Base-by-base conservation (phyloP, 2,113 vertebrate species). In the Leucosticte australis region DNA sequence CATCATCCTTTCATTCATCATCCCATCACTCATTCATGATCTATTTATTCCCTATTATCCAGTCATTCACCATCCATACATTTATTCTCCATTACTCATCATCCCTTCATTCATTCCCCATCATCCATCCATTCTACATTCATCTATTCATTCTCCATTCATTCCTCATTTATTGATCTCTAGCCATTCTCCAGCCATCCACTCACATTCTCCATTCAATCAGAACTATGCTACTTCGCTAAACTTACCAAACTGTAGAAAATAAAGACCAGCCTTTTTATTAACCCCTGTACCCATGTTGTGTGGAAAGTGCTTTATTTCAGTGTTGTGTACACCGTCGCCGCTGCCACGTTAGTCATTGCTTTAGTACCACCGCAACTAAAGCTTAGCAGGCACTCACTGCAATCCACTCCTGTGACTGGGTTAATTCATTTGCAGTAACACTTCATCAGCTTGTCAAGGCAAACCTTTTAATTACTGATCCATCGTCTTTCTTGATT, bases 381-480 rank as follows among this genome's bases (percentile, higher is more conserved):
- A 1, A 27, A 50, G 55, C 19, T 62, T 4, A 26, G 27, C 24
- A 41, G 28, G 12, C 42, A 35, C 42, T 14, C 62, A 76, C 62
- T 50, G 62, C 83, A 76, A 31, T 31, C 44, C 73, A 68, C 9
- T 59, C 46, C 10, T 23, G 44, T 22, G 37, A 50, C 21, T 31
- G 20, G 35, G 53, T 86, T 86, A 86, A 33, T 52, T 52, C 1
- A 0, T 50, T 37, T 11, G 21, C 27, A 73, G 35, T 59, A 86
- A 70, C 52, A 27, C 46, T 26, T 83, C 94, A 94, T 14, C 76
- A 59, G 44, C 97, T 97, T 98, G 98, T 97, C 87, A 95, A 84
- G 74, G 81, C 99, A 98, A 98, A 99, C 99, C 99, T 99, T 99
- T 98, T 99, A 95, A 99, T 96, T 96, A 99, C 87, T 60, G 99